A percentile compares a stretch with the other conserved stretches of the same genome.
Conservation (phyloP, 2,797 vertebrate species). For the Malurus leucopterus region DNA sequence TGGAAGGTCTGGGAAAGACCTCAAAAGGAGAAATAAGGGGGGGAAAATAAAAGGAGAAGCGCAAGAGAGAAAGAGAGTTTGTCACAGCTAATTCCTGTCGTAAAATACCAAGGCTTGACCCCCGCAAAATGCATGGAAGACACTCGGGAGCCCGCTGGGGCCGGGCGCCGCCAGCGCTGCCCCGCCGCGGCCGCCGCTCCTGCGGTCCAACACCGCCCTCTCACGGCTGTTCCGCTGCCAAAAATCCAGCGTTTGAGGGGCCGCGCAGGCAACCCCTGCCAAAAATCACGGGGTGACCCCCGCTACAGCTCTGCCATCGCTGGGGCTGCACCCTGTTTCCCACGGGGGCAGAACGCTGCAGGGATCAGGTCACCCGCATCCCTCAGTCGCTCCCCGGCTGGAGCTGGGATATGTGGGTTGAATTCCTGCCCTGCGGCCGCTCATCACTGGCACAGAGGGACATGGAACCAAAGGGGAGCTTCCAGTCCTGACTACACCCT, state of each 20-base stretch:
- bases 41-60: no score
- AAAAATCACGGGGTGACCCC: fast-evolving
- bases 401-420: no score
- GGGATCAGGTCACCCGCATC: neutral
- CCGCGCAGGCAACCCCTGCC: fast-evolving
- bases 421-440: neutral
- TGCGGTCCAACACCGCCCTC: constrained; percentile 62
- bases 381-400: fast-evolving
- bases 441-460: fast-evolving
- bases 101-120: neutral
- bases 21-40: neutral
- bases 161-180: neutral
- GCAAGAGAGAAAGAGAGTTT: neutral
- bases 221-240: neutral
- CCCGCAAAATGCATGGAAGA: neutral
- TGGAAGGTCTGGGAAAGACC: neutral
- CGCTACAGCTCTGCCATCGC: fast-evolving
- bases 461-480: fast-evolving
- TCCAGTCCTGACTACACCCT: neutral
- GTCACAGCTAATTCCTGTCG: neutral
- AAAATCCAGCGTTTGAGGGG: fast-evolving
- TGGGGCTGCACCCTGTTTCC: fast-evolving
- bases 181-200: neutral
- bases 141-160: neutral
- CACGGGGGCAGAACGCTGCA: fast-evolving